These are phyloP conservation scores for Hoplostethus mediterraneus DNA, from an alignment of 2,797 vertebrate genomes.

Conservation along the genomic window DNA sequence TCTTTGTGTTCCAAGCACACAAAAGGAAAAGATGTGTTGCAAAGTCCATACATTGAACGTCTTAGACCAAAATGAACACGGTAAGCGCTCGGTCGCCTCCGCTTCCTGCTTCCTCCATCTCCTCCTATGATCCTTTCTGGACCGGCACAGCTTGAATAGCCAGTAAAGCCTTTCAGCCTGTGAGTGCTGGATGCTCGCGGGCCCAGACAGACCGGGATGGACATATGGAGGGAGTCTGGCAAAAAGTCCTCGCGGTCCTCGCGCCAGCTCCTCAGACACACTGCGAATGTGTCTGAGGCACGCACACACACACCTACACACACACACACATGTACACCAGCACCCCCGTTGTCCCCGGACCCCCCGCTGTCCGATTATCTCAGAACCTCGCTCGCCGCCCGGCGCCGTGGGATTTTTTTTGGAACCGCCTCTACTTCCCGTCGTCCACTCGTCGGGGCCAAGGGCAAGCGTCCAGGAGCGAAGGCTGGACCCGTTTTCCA, in stretches of 20 bases:
- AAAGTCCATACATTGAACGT: not conserved
- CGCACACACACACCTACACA: constrained; percentile 29
- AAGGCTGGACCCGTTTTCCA: constrained; percentile 33
- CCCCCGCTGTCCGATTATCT: constrained; percentile 66
- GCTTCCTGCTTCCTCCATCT: constrained; percentile 50
- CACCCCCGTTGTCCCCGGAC: constrained; percentile 43
- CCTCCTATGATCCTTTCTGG: constrained; percentile 51
- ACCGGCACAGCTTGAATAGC: constrained; percentile 61
- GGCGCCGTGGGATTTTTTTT: constrained; percentile 63
- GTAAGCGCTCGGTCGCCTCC: constrained; percentile 33
- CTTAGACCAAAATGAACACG: constrained; percentile 21
- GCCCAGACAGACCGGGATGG: constrained; percentile 68
- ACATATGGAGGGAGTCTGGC: constrained; percentile 80
- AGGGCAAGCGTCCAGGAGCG: constrained; percentile 58
- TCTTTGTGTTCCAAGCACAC: not conserved
- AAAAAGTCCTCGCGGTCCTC: constrained; percentile 34
- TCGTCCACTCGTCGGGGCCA: constrained; percentile 35
- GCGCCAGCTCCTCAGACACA: constrained; percentile 65
- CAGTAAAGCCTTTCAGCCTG: constrained; percentile 67
- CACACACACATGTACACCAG: constrained; percentile 33
- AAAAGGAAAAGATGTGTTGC: not conserved
- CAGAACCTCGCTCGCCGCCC: constrained; percentile 59
- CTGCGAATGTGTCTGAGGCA: constrained; percentile 16
- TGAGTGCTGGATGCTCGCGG: constrained; percentile 65
- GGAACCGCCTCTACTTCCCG: constrained; percentile 60